These are phyloP conservation scores for Acrocyrtus sp. DNA, from an alignment of 2,888 invertebrate genomes.

Conservation along the genomic window DNA sequence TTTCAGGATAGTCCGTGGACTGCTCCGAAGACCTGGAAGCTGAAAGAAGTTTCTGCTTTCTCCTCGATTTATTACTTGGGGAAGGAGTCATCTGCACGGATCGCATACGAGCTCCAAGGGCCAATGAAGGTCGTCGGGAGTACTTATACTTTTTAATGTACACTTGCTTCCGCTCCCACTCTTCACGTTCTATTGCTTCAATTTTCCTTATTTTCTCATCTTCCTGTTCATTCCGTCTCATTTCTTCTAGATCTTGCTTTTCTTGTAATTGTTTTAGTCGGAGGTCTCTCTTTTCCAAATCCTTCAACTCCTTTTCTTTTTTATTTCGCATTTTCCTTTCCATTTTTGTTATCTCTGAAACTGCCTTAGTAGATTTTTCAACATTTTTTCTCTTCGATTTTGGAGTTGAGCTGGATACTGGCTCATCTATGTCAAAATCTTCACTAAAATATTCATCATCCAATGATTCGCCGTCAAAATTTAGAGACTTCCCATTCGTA, in stretches of 20 bases:
- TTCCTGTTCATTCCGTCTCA: constrained; percentile 17
- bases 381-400: constrained; percentile 6
- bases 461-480: constrained; percentile 35
- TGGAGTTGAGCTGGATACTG: constrained; percentile 36
- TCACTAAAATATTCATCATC: not conserved
- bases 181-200: constrained; percentile 18
- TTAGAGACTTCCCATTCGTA: constrained; percentile 18
- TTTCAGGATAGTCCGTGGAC: no score
- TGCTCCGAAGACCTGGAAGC: constrained; percentile 24
- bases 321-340: constrained; percentile 20
- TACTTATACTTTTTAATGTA: constrained; percentile 45
- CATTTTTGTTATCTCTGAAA: not conserved
- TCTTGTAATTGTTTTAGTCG: constrained; percentile 22
- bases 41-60: constrained; percentile 9
- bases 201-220: constrained; percentile 25
- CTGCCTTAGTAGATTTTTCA: not conserved
- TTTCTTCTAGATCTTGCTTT: constrained; percentile 19
- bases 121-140: constrained; percentile 43
- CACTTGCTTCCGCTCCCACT: constrained; percentile 23
- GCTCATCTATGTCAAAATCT: constrained; percentile 33
- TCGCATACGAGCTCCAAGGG: constrained; percentile 37
- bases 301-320: constrained; percentile 29
- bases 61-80: constrained; percentile 17
- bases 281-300: constrained; percentile 6
- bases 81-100: constrained; percentile 27